Evolutionary conservation across 2,888 invertebrate species (phyloP).

Genomic region (Criorhina ranunculi): DNA sequence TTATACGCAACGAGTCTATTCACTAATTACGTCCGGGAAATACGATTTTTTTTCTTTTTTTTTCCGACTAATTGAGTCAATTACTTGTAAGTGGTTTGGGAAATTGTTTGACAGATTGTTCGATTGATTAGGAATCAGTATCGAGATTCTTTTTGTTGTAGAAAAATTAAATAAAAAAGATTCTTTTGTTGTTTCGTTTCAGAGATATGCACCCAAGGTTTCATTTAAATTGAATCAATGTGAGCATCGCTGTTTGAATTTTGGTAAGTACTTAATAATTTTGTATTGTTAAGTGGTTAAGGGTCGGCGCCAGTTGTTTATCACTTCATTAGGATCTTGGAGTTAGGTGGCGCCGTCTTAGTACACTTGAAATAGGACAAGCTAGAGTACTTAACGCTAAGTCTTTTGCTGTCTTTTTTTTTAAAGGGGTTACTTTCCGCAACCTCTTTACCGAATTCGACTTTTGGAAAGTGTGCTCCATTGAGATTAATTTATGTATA

Average conservation of each 20-base stretch:
- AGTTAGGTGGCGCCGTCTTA: neutral
- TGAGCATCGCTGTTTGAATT: conserved; percentile 50
- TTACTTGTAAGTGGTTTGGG: conserved; percentile 48
- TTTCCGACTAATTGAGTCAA: conserved; percentile 47
- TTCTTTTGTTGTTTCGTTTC: conserved; percentile 30
- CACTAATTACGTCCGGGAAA: conserved; percentile 59
- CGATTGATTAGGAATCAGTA: conserved; percentile 38
- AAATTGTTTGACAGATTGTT: conserved; percentile 39
- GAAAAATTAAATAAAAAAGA: neutral
- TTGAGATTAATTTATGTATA: no score
- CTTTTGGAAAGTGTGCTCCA: no score
- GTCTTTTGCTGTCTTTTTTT: neutral
- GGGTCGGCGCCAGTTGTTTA: conserved; percentile 28
- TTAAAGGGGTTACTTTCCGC: no score
- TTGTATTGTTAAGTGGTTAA: neutral
- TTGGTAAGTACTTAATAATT: conserved; percentile 46
- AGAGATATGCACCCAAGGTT: conserved; percentile 47
- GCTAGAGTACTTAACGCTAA: neutral
- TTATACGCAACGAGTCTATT: conserved; percentile 12
- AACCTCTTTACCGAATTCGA: no score
- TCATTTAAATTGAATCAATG: conserved; percentile 50
- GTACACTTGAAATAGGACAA: conserved; percentile 15
- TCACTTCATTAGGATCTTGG: neutral
- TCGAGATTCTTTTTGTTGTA: conserved; percentile 13
- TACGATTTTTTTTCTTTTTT: conserved; percentile 24